Percentiles rank a stretch among this genome's conserved stretches.
Evolutionary conservation across 37 sponge, comb jelly and placozoan genomes (phyloP).

Genomic region (Spongilla lacustris): DNA sequence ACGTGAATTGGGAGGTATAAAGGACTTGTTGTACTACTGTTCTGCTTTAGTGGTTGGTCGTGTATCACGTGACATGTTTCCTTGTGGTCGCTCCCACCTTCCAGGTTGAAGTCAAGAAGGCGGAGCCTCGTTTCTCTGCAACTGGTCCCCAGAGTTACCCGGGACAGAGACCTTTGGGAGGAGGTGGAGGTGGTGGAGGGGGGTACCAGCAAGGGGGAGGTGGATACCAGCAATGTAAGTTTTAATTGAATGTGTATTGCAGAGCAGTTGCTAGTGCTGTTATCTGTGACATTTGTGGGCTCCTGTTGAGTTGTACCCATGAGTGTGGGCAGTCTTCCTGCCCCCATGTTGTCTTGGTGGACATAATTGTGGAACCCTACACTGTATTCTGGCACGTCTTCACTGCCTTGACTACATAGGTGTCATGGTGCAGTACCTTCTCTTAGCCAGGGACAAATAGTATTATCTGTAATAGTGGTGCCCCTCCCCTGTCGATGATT

Average conservation of each 20-base stretch:
- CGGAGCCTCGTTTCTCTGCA: slow-evolving; percentile 21
- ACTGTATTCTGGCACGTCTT: background rate
- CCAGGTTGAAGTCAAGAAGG: slow-evolving; percentile 59
- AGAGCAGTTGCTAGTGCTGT: background rate
- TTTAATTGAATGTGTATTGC: background rate
- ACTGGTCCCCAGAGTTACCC: background rate
- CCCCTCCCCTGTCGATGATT: too few relatives aligned
- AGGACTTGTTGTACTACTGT: too few relatives aligned
- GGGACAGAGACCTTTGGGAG: background rate
- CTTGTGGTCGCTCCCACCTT: background rate
- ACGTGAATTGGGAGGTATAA: too few relatives aligned
- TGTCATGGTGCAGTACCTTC: background rate
- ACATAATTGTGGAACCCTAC: background rate
- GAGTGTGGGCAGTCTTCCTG: background rate
- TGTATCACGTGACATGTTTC: background rate
- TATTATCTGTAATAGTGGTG: background rate
- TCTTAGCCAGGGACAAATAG: background rate
- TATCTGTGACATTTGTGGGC: background rate
- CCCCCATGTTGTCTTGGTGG: background rate
- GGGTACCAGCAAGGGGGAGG: background rate
- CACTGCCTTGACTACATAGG: background rate
- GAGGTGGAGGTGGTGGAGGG: background rate
- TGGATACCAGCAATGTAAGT: too few relatives aligned
- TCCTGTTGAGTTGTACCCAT: background rate
- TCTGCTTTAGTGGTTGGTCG: too few relatives aligned